A percentile compares a stretch with the other conserved stretches of the same genome.
phyloP scores from a whole-genome alignment of 2,113 vertebrate genomes.

The Tor tambroides region DNA sequence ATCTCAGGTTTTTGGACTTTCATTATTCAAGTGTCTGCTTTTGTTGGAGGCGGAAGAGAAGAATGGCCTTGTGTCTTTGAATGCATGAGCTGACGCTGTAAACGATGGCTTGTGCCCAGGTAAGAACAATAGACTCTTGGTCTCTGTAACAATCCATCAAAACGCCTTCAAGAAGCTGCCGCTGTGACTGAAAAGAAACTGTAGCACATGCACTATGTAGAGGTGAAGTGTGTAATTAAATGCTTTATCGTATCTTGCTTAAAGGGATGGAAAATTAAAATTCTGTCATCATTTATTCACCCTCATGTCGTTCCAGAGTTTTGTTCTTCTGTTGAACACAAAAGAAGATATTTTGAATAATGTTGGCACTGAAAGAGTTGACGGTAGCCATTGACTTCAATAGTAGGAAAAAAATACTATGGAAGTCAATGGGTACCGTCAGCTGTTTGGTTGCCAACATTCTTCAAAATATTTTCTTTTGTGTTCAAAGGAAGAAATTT shows the following conservation, averaged over 20 bases:
- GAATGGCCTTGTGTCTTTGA: slow-evolving; percentile 35
- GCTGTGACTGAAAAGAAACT: neutral
- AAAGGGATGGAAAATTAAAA: neutral
- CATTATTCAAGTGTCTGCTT: neutral
- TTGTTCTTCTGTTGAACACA: too few species aligned
- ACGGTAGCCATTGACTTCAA: neutral
- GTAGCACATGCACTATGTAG: neutral
- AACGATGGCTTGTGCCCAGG: slow-evolving; percentile 56
- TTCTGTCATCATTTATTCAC: neutral
- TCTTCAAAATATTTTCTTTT: too few species aligned
- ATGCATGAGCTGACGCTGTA: slow-evolving; percentile 16
- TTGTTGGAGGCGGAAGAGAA: slow-evolving; percentile 30
- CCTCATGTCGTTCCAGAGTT: too few species aligned
- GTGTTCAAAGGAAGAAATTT: too few species aligned
- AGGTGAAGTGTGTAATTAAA: neutral
- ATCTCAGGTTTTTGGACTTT: neutral
- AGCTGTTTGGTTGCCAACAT: too few species aligned
- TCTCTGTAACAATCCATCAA: neutral
- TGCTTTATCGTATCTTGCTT: neutral
- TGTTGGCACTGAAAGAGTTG: neutral
- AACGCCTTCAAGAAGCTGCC: neutral
- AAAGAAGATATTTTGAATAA: neutral
- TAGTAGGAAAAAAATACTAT: too few species aligned
- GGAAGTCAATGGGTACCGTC: too few species aligned
- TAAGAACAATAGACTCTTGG: slow-evolving; percentile 51